phyloP scores from a whole-genome alignment of 2,113 vertebrate genomes.

The Platanista minor region DNA sequence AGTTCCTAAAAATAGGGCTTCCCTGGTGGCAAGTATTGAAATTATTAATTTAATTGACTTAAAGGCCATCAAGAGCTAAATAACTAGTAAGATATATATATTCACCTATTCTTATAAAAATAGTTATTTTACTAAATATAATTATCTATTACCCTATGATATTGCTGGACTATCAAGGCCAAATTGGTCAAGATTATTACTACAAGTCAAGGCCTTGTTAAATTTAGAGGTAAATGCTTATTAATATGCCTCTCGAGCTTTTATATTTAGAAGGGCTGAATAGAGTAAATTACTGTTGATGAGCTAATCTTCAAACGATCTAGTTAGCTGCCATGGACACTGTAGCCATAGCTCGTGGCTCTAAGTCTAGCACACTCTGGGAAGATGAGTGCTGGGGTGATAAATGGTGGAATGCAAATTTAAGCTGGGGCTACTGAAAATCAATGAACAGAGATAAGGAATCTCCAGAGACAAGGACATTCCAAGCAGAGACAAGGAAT shows the following conservation, averaged over 20 bases:
- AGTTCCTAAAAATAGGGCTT: not conserved
- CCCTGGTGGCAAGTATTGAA: too few species aligned
- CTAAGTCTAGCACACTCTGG: not conserved
- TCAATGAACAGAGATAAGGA: not conserved
- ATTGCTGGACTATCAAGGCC: not conserved
- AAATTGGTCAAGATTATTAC: not conserved
- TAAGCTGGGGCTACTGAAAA: not conserved
- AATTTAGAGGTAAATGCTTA: not conserved
- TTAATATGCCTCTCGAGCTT: not conserved
- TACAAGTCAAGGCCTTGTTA: not conserved
- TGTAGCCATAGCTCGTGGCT: not conserved
- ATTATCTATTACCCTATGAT: not conserved
- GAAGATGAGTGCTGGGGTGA: not conserved
- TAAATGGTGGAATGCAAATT: not conserved
- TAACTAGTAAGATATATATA: not conserved
- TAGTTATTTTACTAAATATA: not conserved
- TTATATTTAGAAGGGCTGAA: not conserved
- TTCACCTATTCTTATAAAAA: not conserved
- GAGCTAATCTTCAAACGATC: not conserved
- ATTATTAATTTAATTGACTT: slow-evolving; percentile 44
- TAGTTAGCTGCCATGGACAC: not conserved
- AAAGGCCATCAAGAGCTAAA: not conserved
- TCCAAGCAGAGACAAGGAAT: not conserved
- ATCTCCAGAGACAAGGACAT: not conserved
- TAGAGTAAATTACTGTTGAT: not conserved